Conservation (phyloP, 92 coral and sea anemone species). For the Montipora capitata region DNA sequence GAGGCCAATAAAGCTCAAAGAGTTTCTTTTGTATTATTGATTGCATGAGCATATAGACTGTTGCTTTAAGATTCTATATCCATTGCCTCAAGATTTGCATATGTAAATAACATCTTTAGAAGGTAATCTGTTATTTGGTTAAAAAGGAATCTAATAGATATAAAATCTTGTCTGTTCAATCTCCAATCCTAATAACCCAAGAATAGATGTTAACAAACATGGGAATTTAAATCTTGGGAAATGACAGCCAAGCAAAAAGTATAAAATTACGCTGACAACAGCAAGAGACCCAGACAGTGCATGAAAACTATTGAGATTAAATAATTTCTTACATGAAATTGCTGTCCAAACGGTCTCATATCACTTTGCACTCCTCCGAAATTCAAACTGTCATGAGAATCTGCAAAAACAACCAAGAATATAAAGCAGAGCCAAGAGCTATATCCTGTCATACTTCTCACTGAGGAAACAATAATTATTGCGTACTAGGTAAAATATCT, state of each 20-base stretch:
- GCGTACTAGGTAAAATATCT: neutral
- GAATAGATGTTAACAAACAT: too few relatives aligned
- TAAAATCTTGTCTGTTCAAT: too few relatives aligned
- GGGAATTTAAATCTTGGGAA: neutral
- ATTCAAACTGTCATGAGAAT: conserved; percentile 33
- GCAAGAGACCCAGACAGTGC: neutral
- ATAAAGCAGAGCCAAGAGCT: too few relatives aligned
- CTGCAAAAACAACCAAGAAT: conserved; percentile 22
- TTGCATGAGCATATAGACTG: too few relatives aligned
- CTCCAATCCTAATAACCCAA: too few relatives aligned
- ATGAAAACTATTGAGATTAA: neutral
- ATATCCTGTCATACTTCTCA: neutral
- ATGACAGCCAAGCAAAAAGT: neutral
- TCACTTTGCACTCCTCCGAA: conserved; percentile 19
- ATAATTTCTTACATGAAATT: conserved; percentile 18
- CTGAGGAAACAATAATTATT: neutral
- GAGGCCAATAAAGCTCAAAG: neutral
- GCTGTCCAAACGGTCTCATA: conserved; percentile 21
- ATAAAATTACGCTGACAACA: conserved; percentile 11
- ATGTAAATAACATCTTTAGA: neutral
- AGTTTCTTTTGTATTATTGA: neutral
- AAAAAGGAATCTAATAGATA: too few relatives aligned
- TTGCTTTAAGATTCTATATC: neutral
- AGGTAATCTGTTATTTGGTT: neutral
- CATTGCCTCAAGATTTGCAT: neutral